phyloP scores from a whole-genome alignment of 2,888 invertebrate species.

The Hypomecis atomaria region DNA sequence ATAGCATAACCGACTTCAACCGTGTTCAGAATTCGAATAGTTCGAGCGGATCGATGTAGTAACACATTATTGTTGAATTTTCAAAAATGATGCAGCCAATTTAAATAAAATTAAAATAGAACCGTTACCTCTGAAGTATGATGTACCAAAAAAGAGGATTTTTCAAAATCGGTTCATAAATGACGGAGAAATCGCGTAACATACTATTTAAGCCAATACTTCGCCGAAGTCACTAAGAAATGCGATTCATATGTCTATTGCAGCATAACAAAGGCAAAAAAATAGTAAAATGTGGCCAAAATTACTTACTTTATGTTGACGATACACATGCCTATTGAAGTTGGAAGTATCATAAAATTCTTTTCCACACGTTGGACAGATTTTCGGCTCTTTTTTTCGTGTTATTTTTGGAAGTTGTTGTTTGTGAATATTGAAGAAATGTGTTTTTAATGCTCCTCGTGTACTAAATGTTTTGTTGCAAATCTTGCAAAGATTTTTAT shows the following conservation, averaged over 20 bases:
- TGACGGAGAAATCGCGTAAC: too few relatives aligned
- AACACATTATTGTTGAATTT: too few relatives aligned
- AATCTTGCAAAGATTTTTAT: conserved; percentile 59
- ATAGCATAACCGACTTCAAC: too few relatives aligned
- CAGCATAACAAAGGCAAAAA: not conserved
- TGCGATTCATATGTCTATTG: not conserved
- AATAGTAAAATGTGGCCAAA: not conserved
- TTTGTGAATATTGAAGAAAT: conserved; percentile 56
- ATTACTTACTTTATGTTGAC: conserved; percentile 52
- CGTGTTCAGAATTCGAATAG: too few relatives aligned
- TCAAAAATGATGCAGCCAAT: too few relatives aligned
- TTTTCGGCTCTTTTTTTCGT: conserved; percentile 26
- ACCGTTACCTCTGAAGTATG: too few relatives aligned
- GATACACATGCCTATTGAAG: conserved; percentile 55
- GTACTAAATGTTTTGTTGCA: conserved; percentile 58
- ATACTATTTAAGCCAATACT: too few relatives aligned
- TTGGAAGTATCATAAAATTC: conserved; percentile 37
- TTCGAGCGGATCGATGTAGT: too few relatives aligned
- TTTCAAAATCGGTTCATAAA: too few relatives aligned
- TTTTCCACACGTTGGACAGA: conserved; percentile 62
- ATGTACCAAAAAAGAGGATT: too few relatives aligned
- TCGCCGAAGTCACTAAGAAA: too few relatives aligned
- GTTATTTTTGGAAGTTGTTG: conserved; percentile 44
- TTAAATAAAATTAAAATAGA: too few relatives aligned
- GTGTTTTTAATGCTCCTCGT: conserved; percentile 53